Base-by-base conservation (phyloP, 2,888 invertebrate species). In the Cantharis nigra region DNA sequence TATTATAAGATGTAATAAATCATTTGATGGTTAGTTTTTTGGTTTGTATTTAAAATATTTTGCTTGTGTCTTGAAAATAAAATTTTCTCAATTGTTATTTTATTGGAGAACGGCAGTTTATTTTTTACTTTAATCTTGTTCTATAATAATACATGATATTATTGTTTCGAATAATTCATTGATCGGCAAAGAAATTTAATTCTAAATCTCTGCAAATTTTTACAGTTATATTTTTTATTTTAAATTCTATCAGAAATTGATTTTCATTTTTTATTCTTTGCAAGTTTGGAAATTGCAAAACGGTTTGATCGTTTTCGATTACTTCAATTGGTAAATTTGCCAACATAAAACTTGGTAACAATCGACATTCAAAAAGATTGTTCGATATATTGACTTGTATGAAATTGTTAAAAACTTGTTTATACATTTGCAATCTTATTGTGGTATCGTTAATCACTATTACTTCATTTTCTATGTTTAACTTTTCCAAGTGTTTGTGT, bases 101-200 rank as follows among this genome's bases (percentile, higher is more conserved):
- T 33, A 49, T 49, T 49, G 9, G n/a, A 7, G 49, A 33, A 49
- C n/a, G 4, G 4, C 7, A 49, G 5, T n/a, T n/a, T 49, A 49
- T 49, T 49, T 30, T 33, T 20, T 49, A n/a, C 49, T 7, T 49
- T 49, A n/a, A n/a, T n/a, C 5, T n/a, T 49, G 49, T 49, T n/a
- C 1, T 3, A 5, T 0, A 26, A 49, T 9, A 49, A n/a, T 7
- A 49, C n/a, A 49, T 49, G 0, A 49, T n/a, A n/a, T 1, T 13
- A 13, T 13, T 1, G 11, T 13, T 0, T 33, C 13, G 33, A 33
- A 33, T 33, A n/a, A 33, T 33, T 33, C 20, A 20, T 33, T 13
- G 2, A 76, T 72, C 23, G 75, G 63, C 74, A 77, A 74, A 63
- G 18, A 71, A 64, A 10, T n/a, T 49, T n/a, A 62, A 64, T 62